Evolutionary conservation across 2,888 invertebrate species (phyloP), one percentile per base, ranked within the genome.

Genomic region (Hydriomena furcata): DNA sequence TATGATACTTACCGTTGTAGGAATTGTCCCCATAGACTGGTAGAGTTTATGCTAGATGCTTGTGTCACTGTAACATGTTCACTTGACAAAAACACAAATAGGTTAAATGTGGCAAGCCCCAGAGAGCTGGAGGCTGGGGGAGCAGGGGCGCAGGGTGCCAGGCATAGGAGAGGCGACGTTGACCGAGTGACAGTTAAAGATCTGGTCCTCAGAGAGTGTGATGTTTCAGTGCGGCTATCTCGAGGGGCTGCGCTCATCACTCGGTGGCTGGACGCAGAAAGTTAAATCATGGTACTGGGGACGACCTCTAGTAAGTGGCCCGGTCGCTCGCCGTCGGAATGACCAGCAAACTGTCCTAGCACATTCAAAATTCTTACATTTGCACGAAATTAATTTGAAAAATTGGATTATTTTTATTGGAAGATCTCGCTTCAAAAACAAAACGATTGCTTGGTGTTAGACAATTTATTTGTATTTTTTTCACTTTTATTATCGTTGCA

Each of bases 211-310:
- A 89, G 89, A 76, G 84, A 84, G 86, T 88, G 87, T 91, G 90
- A 89, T 91, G 90, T 93, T 95, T 92, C 95, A 95, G 95, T 94
- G 94, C 93, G 95, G 95, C 92, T 95, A 95, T 94, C 94, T 95
- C 92, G 96, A 96, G 93, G 96, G 96, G 92, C 95, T 96, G 93
- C 95, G 96, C 92, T 95, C 95, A 92, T 96, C 96, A 94, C 95
- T 97, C 93, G 96, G 96, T 94, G 96, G 96, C 94, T 95, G 96
- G 94, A 97, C 97, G 93, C 96, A 96, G 94, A 96, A 96, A 94
- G 96, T 96, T 93, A 96, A 96, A 94, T 96, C 96, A 93, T 97
- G 97, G 96, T 97, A 97, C 95, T 96, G 96, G 96, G 97, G 96
- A 93, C 94, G 96, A 94, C 96, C 96, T 95, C 95, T 96, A 93